A percentile compares a stretch with the other conserved stretches of the same genome.
These are phyloP conservation scores for Lutraria lutraria DNA, from an alignment of 2,888 invertebrate genomes.

Conservation along the genomic window DNA sequence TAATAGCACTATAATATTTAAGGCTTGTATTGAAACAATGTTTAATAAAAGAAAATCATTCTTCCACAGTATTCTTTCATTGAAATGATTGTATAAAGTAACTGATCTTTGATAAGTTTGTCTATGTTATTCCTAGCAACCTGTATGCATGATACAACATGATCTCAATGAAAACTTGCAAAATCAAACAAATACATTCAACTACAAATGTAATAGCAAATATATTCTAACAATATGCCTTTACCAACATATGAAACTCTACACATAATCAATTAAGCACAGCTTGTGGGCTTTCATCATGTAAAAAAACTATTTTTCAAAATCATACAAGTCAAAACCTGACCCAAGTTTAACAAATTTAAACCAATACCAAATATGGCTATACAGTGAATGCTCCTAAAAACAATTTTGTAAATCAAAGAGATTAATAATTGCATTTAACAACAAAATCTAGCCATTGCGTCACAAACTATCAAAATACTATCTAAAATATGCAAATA, in stretches of 20 bases:
- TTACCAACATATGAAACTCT: background rate
- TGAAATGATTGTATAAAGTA: constrained; percentile 49
- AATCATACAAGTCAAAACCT: constrained; percentile 46
- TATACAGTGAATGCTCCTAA: background rate
- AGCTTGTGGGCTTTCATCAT: background rate
- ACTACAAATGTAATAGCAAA: background rate
- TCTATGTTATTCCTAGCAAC: constrained; percentile 74
- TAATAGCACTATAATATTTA: constrained; percentile 51
- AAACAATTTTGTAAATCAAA: background rate
- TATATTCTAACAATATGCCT: background rate
- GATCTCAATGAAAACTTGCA: constrained; percentile 44
- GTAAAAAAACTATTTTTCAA: constrained; percentile 25
- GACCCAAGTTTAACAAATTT: constrained; percentile 37
- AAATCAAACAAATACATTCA: constrained; percentile 5
- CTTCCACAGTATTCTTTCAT: constrained; percentile 66
- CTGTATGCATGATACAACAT: constrained; percentile 73
- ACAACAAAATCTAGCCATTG: background rate
- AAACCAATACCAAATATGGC: background rate
- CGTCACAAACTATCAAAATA: constrained; percentile 24
- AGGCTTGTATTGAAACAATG: constrained; percentile 59
- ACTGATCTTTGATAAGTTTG: constrained; percentile 67
- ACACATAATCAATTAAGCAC: background rate
- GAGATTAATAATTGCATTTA: constrained; percentile 32
- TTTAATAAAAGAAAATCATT: constrained; percentile 51
- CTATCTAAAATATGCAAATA: constrained; percentile 48